phyloP scores from a whole-genome alignment of 2,797 vertebrate genomes.

The Amphiprion clarkii region DNA sequence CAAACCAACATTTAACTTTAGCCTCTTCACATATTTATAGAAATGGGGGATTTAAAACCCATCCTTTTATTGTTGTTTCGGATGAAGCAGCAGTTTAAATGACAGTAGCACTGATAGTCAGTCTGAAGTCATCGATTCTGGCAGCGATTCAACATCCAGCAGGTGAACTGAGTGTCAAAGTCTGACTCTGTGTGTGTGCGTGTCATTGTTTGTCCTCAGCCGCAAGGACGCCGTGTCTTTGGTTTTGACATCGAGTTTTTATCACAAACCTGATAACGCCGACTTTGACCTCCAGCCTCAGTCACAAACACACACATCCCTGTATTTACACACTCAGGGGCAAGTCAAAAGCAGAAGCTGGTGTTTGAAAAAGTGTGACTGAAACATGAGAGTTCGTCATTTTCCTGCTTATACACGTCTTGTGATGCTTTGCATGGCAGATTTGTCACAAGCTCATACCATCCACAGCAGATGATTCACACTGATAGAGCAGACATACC shows the following conservation, averaged over 20 bases:
- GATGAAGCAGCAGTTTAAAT: neutral
- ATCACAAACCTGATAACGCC: conserved; percentile 49
- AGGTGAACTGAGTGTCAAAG: conserved; percentile 39
- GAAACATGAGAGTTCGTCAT: neutral
- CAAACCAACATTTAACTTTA: neutral
- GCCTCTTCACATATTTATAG: neutral
- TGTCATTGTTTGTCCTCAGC: conserved; percentile 35
- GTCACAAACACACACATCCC: conserved; percentile 25
- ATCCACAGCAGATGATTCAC: conserved; percentile 16
- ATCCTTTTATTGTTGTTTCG: neutral
- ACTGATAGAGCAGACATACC: conserved; percentile 23
- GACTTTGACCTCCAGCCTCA: conserved; percentile 33
- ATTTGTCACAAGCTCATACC: neutral
- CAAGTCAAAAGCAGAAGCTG: neutral
- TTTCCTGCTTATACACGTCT: conserved; percentile 5
- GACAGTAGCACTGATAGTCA: neutral
- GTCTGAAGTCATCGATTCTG: conserved; percentile 41
- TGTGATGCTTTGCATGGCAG: conserved; percentile 1
- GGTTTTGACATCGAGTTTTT: conserved; percentile 36
- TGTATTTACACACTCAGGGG: conserved; percentile 1
- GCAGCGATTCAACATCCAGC: conserved; percentile 16
- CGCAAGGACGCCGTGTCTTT: conserved; percentile 34
- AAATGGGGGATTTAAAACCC: neutral
- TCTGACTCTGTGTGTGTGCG: conserved; percentile 33
- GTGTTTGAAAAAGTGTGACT: neutral